Evolutionary conservation across 2,797 vertebrate genomes (phyloP), one percentile per base, ranked within the genome.

Genomic region (Serranus cabrilla): DNA sequence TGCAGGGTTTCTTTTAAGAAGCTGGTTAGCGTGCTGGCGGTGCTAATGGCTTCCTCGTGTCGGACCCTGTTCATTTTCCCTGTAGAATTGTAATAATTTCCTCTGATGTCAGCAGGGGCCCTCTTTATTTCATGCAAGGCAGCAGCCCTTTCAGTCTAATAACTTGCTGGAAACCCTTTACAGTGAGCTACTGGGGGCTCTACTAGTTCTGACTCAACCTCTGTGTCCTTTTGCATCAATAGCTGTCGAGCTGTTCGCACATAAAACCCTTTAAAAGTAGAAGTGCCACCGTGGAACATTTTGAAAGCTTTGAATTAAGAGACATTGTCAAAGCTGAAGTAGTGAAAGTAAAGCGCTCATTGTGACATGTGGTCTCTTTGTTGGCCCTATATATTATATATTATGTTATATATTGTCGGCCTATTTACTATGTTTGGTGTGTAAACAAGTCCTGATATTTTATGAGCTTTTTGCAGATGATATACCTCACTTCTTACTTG

Each of bases 31-130:
- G 27, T 27, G n/a, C n/a, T n/a, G 27, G 27, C 3, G 27, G 27
- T 27, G 27, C 3, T 27, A 27, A 27, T 27, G 27, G 27, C 27
- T 27, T 27, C 27, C 27, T 27, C 27, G 6, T 27, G 27, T 27
- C 27, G 3, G 27, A 27, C 27, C 27, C 27, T 34, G 34, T 34
- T 34, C 11, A 17, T 45, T 37, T 16, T 17, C 17, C 7, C 27
- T 68, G 42, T 50, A 70, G 8, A 62, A 25, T 21, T 55, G 20
- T 52, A 60, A 43, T 17, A 21, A 25, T 60, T 18, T 34, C 23
- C 18, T 52, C 39, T 21, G 14, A 52, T 71, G 67, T 42, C 9
- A 17, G 23, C n/a, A 0, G 39, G 7, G 23, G 11, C 23, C 4
- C 18, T 61, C 25, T 60, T 67, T 67, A 67, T 45, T 34, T 16